Evolutionary conservation across 2,113 vertebrate genomes (phyloP).

Genomic region (Coptodon bakossiorum): DNA sequence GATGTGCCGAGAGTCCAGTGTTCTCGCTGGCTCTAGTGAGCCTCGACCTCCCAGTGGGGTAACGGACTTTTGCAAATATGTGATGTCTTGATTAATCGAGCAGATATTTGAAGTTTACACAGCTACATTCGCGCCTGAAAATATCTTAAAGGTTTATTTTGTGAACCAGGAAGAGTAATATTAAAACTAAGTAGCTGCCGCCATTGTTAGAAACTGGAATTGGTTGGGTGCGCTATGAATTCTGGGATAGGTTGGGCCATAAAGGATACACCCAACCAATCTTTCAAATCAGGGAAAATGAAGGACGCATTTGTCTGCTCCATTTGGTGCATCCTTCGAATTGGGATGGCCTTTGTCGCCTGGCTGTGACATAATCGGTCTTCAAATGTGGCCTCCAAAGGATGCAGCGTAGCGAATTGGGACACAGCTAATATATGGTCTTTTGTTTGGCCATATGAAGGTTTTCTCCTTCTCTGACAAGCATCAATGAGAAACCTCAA

Average conservation of each 20-base stretch:
- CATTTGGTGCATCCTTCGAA: neutral
- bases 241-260: neutral
- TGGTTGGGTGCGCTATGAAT: neutral
- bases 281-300: neutral
- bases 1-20: neutral
- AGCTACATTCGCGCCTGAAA: neutral
- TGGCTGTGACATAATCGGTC: neutral
- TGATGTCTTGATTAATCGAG: neutral
- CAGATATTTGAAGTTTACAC: neutral
- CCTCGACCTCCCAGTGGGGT: neutral
- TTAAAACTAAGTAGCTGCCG: neutral
- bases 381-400: neutral
- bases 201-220: neutral
- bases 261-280: neutral
- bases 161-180: neutral
- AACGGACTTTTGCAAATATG: neutral
- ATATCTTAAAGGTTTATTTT: neutral
- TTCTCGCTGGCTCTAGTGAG: neutral
- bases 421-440: neutral
- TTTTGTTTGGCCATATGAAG: neutral
- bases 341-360: neutral
- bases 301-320: neutral
- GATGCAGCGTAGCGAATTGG: neutral
- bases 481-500: neutral
- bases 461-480: neutral